These are phyloP conservation scores for Sphaerophoria rueppellii DNA, from an alignment of 2,888 invertebrate genomes.

Conservation along the genomic window DNA sequence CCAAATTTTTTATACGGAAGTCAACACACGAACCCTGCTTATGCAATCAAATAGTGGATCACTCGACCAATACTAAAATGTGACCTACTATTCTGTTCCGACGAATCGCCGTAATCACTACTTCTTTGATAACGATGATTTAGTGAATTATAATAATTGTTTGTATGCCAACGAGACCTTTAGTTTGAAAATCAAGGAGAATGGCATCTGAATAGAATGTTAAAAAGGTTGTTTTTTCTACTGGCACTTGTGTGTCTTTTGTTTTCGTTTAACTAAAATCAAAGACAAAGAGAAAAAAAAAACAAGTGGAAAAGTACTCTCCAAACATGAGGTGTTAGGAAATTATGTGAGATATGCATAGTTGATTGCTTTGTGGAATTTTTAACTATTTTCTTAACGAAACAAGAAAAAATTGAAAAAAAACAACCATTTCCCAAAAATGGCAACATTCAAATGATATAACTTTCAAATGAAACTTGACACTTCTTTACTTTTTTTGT, in stretches of 20 bases:
- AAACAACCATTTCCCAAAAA: constrained; percentile 48
- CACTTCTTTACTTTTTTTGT: constrained; percentile 6
- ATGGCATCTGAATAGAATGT: constrained; percentile 54
- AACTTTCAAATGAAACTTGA: constrained; percentile 54
- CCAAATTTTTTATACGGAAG: constrained; percentile 21
- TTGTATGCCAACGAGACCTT: constrained; percentile 28
- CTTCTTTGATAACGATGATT: neutral
- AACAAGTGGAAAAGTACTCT: constrained; percentile 9
- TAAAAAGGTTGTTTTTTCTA: constrained; percentile 41
- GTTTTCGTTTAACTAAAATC: constrained; percentile 37
- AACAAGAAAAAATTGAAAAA: constrained; percentile 14
- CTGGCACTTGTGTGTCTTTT: constrained; percentile 54
- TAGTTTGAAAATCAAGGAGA: constrained; percentile 9
- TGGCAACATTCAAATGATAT: constrained; percentile 57
- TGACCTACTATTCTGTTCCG: constrained; percentile 4
- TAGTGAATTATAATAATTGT: constrained; percentile 3
- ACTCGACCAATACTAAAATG: constrained; percentile 48
- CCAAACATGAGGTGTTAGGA: constrained; percentile 54
- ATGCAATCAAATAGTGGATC: constrained; percentile 31
- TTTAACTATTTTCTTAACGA: constrained; percentile 5
- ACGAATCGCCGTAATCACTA: neutral
- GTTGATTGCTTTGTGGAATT: constrained; percentile 44
- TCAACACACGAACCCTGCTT: constrained; percentile 30
- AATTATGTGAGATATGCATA: constrained; percentile 67
- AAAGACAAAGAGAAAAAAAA: constrained; percentile 23